These are phyloP conservation scores for Cottoperca gobio DNA, from an alignment of 2,797 vertebrate species.

Conservation along the genomic window DNA sequence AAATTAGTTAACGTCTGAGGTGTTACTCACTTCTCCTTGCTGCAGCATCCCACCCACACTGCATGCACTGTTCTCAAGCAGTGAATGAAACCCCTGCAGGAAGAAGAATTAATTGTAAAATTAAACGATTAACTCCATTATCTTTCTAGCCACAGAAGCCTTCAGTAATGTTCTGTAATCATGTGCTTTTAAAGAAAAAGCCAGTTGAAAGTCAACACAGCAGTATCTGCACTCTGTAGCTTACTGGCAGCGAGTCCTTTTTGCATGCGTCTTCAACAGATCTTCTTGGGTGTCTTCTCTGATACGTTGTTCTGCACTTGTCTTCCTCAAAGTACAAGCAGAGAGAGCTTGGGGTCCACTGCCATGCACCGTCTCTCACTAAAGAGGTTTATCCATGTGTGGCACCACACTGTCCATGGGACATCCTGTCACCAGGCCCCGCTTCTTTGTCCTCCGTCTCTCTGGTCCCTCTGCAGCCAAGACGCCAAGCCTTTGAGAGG, in stretches of 20 bases:
- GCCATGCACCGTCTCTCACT: conserved; percentile 40
- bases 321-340: conserved; percentile 32
- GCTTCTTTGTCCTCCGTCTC: conserved; percentile 13
- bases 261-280: conserved; percentile 1
- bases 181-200: neutral
- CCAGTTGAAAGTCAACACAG: neutral
- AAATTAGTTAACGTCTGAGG: neutral
- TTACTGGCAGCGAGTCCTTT: conserved; percentile 54
- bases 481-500: conserved; percentile 8
- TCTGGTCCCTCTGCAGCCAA: conserved; percentile 4
- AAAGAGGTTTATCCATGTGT: conserved; percentile 70
- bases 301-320: conserved; percentile 9
- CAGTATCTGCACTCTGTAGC: conserved; percentile 14
- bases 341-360: conserved; percentile 9
- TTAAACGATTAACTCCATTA: neutral
- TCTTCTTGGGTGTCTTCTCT: conserved; percentile 28
- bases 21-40: neutral
- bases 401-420: conserved; percentile 37
- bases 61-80: neutral
- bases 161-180: neutral
- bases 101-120: neutral
- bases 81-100: neutral
- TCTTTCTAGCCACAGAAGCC: neutral
- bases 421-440: conserved; percentile 38
- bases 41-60: neutral